Base-by-base conservation (phyloP, 2,113 vertebrate species). In the Phoxinus phoxinus region DNA sequence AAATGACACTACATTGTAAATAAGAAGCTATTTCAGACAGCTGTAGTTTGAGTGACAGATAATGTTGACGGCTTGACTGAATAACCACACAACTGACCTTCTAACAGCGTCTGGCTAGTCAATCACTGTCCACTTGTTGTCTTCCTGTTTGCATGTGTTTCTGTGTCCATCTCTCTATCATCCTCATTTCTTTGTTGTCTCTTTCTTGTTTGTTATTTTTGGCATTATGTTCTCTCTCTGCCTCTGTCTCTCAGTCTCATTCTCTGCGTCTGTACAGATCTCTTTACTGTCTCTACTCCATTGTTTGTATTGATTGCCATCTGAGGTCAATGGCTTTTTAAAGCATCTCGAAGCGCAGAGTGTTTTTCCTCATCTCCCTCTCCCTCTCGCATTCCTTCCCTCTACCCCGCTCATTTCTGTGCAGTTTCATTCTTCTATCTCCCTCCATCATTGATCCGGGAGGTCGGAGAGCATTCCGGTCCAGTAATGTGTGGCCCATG, bases 241-340 rank as follows among this genome's bases (percentile, higher is more conserved):
- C 51, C 73, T 17, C 41, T 37, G 63, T 69, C 61, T 71, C 65
- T 32, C 73, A 6, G 19, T 77, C 78, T 56, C 80, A 35, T 65
- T 65, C 65, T 44, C 17, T 10, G 44, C 17, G 58, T 81, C 84
- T 82, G 48, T 69, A 27, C 48, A 71, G 41, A 81, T 88, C 87
- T 89, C 85, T 87, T 84, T 83, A 84, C 88, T 72, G 65, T 84
- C 77, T 74, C 80, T 77, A 32, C 74, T 74, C 84, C 41, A 88
- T 87, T 85, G 69, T 86, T 73, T 83, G 67, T 84, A 89, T 90
- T 44, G 86, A 87, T 90, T 69, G 65, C 32, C 79, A 83, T 83
- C 86, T 80, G 81, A 88, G 89, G 87, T 91, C 91, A 89, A 86
- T 88, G 85, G 83, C 86, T 90, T 89, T 91, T 91, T 91, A 88